Conservation (phyloP, 2,888 invertebrate species). For the Aporophyla nigra region DNA sequence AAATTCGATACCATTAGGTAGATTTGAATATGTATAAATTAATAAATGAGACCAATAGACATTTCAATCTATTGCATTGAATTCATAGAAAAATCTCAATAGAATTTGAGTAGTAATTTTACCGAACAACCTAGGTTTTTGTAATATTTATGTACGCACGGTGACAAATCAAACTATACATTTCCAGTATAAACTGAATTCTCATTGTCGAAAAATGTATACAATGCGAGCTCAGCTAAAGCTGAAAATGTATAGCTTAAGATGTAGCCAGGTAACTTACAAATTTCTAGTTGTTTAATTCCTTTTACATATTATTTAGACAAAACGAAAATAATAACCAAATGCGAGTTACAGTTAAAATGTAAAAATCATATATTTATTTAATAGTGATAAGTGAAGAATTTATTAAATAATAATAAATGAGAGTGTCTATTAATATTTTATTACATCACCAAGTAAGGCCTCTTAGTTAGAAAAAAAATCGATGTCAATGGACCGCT, state of each 20-base stretch:
- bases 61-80: conserved; percentile 22
- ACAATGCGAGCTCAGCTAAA: no score
- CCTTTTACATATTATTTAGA: conserved; percentile 37
- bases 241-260: no score
- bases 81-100: conserved; percentile 34
- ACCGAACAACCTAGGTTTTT: neutral
- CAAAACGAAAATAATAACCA: conserved; percentile 36
- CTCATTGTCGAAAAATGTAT: no score
- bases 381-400: conserved; percentile 66
- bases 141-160: neutral
- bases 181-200: no score
- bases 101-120: conserved; percentile 10
- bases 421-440: conserved; percentile 62
- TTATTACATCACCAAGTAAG: conserved; percentile 61
- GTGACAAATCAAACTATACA: no score
- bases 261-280: neutral
- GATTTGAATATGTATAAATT: neutral
- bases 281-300: conserved; percentile 36
- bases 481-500: conserved; percentile 35
- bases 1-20: neutral
- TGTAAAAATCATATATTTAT: conserved; percentile 65
- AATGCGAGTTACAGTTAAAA: conserved; percentile 39
- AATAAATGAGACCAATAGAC: conserved; percentile 5
- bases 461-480: conserved; percentile 56
- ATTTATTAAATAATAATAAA: conserved; percentile 70